Percentiles rank a stretch among this genome's conserved stretches.
These are phyloP conservation scores for Megamerina dolium DNA, from an alignment of 2,888 invertebrate species.

Conservation along the genomic window DNA sequence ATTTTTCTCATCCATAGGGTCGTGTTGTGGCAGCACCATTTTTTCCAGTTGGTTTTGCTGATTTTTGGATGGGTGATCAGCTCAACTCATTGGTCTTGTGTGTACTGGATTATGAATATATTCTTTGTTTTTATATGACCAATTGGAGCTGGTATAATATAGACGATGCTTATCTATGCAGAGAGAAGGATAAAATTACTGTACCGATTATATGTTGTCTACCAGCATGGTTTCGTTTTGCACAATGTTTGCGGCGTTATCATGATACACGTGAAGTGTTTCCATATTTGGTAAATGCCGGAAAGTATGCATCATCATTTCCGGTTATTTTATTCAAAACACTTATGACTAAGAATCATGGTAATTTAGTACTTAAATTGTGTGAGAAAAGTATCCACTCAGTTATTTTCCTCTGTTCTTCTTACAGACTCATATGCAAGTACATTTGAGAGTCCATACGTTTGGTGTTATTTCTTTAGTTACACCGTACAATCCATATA, in stretches of 20 bases:
- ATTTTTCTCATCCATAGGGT: conserved; percentile 48
- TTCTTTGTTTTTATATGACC: conserved; percentile 80
- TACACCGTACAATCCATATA: conserved; percentile 82
- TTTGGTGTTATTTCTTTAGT: conserved; percentile 79
- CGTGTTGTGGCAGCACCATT: conserved; percentile 83
- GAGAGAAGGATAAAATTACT: conserved; percentile 63
- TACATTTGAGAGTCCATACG: conserved; percentile 68
- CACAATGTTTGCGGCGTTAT: conserved; percentile 91
- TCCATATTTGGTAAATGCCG: conserved; percentile 93
- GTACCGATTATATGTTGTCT: conserved; percentile 81
- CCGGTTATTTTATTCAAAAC: conserved; percentile 80
- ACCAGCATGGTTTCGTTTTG: conserved; percentile 97
- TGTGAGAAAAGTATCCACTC: neutral
- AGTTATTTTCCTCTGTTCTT: conserved; percentile 11
- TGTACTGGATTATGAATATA: conserved; percentile 86
- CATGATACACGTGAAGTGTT: conserved; percentile 84
- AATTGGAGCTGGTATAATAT: conserved; percentile 57
- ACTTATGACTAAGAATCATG: conserved; percentile 50
- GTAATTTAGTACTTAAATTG: conserved; percentile 43
- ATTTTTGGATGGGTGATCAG: conserved; percentile 96
- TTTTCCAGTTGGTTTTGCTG: conserved; percentile 86
- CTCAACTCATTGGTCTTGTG: conserved; percentile 84
- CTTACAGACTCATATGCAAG: conserved; percentile 54
- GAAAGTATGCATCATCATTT: conserved; percentile 93
- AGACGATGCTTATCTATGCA: conserved; percentile 47